phyloP scores from a whole-genome alignment of 2,113 vertebrate genomes.

The Halichoeres trimaculatus region DNA sequence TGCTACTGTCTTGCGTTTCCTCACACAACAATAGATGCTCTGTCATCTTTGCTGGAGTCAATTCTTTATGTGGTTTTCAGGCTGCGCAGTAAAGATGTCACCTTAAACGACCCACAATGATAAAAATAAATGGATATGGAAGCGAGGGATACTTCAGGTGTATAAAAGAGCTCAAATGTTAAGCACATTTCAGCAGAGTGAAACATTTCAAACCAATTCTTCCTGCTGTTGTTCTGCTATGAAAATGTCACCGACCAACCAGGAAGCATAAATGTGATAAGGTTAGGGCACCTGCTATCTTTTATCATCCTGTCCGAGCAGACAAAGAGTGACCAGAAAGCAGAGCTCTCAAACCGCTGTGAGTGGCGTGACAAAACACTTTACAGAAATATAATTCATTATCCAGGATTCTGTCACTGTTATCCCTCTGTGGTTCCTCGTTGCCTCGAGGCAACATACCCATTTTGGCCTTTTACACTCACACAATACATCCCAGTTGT shows the following conservation, averaged over 20 bases:
- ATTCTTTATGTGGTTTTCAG: neutral
- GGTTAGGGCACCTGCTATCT: neutral
- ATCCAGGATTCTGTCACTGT: neutral
- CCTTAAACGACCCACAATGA: neutral
- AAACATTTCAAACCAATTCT: too few relatives aligned
- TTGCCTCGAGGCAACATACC: too few relatives aligned
- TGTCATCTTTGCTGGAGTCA: neutral
- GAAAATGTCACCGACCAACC: neutral
- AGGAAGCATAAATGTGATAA: neutral
- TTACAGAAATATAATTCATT: neutral
- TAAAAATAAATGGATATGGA: too few relatives aligned
- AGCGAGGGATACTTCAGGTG: too few relatives aligned
- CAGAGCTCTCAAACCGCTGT: too few relatives aligned
- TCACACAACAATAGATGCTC: neutral
- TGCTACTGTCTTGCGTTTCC: neutral
- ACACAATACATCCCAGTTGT: too few relatives aligned
- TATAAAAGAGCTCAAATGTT: too few relatives aligned
- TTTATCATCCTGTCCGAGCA: neutral
- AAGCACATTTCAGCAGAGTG: too few relatives aligned
- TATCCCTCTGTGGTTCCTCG: too few relatives aligned
- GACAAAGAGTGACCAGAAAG: neutral
- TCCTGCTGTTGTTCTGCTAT: neutral
- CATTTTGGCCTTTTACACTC: too few relatives aligned
- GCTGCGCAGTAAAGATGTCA: neutral
- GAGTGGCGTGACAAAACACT: neutral